Evolutionary conservation across 2,113 vertebrate genomes (phyloP), one percentile per base, ranked within the genome.

Genomic region (Dipodomys ordii): DNA sequence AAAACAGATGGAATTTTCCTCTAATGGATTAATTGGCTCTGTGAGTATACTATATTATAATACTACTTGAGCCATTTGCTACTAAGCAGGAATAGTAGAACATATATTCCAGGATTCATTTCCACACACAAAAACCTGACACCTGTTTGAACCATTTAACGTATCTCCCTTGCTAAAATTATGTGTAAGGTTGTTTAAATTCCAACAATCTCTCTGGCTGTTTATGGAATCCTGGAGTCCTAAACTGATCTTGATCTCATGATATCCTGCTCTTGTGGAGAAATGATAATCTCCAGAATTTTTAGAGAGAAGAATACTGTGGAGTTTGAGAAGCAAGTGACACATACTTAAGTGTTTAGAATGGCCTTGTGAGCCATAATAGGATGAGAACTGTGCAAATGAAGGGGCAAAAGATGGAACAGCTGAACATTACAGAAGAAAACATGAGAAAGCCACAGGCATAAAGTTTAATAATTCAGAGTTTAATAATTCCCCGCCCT

Each of bases 21-120:
- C 96, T 98, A 97, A 98, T 98, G 95, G 95, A 97, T 96, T 98
- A 97, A 98, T 98, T 98, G 98, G 97, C 91, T 97, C 97, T 90
- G 91, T 96, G 89, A 97, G 95, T 88, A 62, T 83, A 76, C 97
- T 97, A 89, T 96, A 97, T 95, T 93, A 94, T 82, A 97, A 93
- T 74, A 92, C 90, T 97, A 84, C 88, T 96, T 97, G 86, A 98
- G 93, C 96, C 96, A 98, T 95, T 97, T 95, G 30, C 96, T 93
- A 76, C 79, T 97, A 96, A 72, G 88, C 87, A 96, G 88, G 96
- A 97, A 97, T 87, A 88, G 79, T 97, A 92, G 72, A 88, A 78
- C 73, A 32, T 93, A 71, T 96, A 91, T 88, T 81, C 93, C 91
- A 91, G 92, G 76, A 93, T 97, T 95, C 91, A 89, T 96, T 96